phyloP scores from a whole-genome alignment of 1,140 invertebrate genomes.

The Brachionus rubens region DNA sequence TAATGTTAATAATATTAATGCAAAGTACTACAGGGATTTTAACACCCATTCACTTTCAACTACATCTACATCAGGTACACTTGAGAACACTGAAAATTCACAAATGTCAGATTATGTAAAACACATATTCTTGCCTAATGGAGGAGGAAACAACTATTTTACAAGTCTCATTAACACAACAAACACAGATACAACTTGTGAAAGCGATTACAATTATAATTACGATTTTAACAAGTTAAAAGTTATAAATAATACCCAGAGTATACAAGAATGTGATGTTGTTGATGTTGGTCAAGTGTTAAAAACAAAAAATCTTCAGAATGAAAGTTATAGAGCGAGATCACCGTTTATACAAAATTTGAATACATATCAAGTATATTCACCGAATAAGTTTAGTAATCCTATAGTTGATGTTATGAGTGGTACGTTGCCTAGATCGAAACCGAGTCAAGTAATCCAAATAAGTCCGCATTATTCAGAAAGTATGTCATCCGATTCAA shows the following conservation, averaged over 20 bases:
- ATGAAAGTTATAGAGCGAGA: neutral
- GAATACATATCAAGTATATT: neutral
- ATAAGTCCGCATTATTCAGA: slow-evolving; percentile 33
- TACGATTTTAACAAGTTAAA: slow-evolving; percentile 32
- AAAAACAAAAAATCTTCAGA: neutral
- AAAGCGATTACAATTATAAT: slow-evolving; percentile 29
- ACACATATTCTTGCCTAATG: neutral
- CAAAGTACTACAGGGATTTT: slow-evolving; percentile 18
- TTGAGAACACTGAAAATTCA: slow-evolving; percentile 12
- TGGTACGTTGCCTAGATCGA: neutral
- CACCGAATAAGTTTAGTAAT: neutral
- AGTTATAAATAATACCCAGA: slow-evolving; percentile 13
- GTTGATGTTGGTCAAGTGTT: slow-evolving; percentile 25
- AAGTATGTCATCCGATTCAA: neutral
- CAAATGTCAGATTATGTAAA: slow-evolving; percentile 29
- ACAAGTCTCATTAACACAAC: slow-evolving; percentile 8
- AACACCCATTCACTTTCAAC: slow-evolving; percentile 13
- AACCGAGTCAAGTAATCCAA: neutral
- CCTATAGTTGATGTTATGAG: neutral
- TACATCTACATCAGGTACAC: neutral
- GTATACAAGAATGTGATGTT: slow-evolving; percentile 24
- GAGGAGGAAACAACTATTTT: neutral
- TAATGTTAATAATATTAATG: slow-evolving; percentile 15
- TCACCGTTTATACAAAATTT: neutral
- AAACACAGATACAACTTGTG: slow-evolving; percentile 2